Percentiles rank a stretch among this genome's conserved stretches.
These are phyloP conservation scores for silkworm (Bombyx mori) DNA, from an alignment of 1,140 invertebrate genomes.

Conservation along the genomic window DNA sequence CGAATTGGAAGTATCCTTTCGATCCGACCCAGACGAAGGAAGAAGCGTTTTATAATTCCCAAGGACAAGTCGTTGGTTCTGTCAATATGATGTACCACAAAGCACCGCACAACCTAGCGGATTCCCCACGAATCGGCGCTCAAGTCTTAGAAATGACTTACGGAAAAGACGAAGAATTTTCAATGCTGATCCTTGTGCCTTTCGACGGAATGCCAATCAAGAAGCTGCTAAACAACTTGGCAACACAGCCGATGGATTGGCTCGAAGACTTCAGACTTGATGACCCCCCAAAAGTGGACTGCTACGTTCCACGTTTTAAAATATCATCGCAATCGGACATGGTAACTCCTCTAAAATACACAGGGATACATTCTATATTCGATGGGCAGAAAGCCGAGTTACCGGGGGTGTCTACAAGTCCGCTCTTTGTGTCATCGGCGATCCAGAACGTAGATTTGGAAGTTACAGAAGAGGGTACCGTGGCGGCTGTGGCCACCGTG, in stretches of 20 bases:
- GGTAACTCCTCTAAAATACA: conserved; percentile 69
- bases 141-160: conserved; percentile 79
- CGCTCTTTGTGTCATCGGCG: conserved; percentile 69
- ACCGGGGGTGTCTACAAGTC: conserved; percentile 73
- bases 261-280: conserved; percentile 58
- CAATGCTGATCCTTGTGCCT: conserved; percentile 79
- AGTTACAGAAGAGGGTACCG: conserved; percentile 81
- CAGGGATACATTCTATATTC: conserved; percentile 79
- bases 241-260: conserved; percentile 65
- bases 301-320: conserved; percentile 76
- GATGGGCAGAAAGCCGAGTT: conserved; percentile 72
- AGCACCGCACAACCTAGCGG: conserved; percentile 49
- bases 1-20: conserved; percentile 78
- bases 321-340: conserved; percentile 73
- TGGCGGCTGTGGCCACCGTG: conserved; percentile 75
- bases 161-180: conserved; percentile 73
- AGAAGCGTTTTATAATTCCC: conserved; percentile 65
- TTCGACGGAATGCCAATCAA: conserved; percentile 53
- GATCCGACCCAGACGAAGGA: conserved; percentile 71
- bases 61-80: conserved; percentile 58
- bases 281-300: conserved; percentile 68
- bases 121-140: conserved; percentile 65
- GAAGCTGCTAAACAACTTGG: conserved; percentile 59
- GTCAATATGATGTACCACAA: conserved; percentile 73
- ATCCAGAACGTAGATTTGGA: conserved; percentile 82